phyloP scores from a whole-genome alignment of 1,140 invertebrate genomes.

The Cherax destructor region DNA sequence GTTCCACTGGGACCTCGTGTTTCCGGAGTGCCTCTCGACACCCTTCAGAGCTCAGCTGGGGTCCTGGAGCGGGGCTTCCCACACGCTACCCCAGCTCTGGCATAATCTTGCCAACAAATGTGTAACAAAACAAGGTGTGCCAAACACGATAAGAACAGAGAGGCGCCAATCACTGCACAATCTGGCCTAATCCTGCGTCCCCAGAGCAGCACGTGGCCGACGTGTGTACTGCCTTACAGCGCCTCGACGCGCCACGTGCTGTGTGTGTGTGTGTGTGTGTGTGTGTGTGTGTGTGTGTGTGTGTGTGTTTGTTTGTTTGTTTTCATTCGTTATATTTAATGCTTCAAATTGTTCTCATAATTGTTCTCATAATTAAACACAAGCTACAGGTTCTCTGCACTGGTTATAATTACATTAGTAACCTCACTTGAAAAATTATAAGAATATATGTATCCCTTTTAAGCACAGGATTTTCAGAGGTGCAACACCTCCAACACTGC shows the following conservation, averaged over 20 bases:
- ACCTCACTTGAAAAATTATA: too few species aligned
- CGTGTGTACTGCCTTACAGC: neutral
- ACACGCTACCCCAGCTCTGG: too few species aligned
- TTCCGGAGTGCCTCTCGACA: neutral
- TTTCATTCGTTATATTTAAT: neutral
- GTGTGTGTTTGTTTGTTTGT: neutral
- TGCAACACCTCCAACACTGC: too few species aligned
- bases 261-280: conserved; percentile 17
- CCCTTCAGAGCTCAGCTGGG: neutral
- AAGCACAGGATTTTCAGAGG: too few species aligned
- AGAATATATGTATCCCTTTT: too few species aligned
- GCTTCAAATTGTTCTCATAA: too few species aligned
- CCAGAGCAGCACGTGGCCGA: conserved; percentile 29
- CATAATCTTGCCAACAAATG: conserved; percentile 23
- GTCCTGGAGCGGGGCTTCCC: neutral
- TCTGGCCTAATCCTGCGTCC: conserved; percentile 49
- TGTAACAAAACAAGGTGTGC: conserved; percentile 42
- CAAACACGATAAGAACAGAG: conserved; percentile 23
- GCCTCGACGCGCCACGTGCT: neutral
- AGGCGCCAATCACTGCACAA: conserved; percentile 54
- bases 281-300: conserved; percentile 34
- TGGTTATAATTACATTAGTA: too few species aligned
- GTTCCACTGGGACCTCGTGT: too few species aligned
- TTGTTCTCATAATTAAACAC: too few species aligned
- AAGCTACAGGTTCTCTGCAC: too few species aligned